These are phyloP conservation scores for Phoenoteleia sp. DNA, from an alignment of 2,888 invertebrate genomes.

Conservation along the genomic window DNA sequence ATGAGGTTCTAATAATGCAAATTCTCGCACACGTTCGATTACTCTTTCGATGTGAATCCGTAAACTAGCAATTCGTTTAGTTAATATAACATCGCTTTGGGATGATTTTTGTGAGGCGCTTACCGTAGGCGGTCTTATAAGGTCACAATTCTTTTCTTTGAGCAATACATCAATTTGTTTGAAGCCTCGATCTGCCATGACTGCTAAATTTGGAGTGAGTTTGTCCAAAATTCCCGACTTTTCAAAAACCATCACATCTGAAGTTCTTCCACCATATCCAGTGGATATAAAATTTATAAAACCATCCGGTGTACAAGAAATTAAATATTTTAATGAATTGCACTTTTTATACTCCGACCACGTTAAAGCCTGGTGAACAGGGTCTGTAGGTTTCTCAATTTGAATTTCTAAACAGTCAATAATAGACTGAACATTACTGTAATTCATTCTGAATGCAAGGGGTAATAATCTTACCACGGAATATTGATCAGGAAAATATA, in stretches of 20 bases:
- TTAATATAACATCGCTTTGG: slow-evolving; percentile 65
- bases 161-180: slow-evolving; percentile 54
- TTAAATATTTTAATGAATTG: slow-evolving; percentile 80
- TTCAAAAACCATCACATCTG: slow-evolving; percentile 73
- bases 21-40: slow-evolving; percentile 72
- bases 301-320: slow-evolving; percentile 79
- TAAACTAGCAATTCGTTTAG: slow-evolving; percentile 78
- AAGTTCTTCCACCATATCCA: slow-evolving; percentile 80
- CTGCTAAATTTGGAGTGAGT: slow-evolving; percentile 56
- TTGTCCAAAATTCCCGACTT: slow-evolving; percentile 69
- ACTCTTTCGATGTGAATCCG: slow-evolving; percentile 80
- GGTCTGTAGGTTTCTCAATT: slow-evolving; percentile 78
- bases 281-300: slow-evolving; percentile 81
- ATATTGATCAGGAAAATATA: slow-evolving; percentile 20
- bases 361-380: slow-evolving; percentile 76
- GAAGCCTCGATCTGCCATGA: slow-evolving; percentile 69
- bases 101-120: slow-evolving; percentile 48
- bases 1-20: slow-evolving; percentile 53
- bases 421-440: slow-evolving; percentile 72
- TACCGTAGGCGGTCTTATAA: slow-evolving; percentile 49
- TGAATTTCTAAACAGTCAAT: slow-evolving; percentile 80
- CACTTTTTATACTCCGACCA: slow-evolving; percentile 80
- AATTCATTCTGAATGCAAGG: slow-evolving; percentile 71
- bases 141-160: slow-evolving; percentile 16
- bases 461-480: slow-evolving; percentile 37